These are phyloP conservation scores for Syngnathus floridae DNA, from an alignment of 2,113 vertebrate species.

Conservation along the genomic window DNA sequence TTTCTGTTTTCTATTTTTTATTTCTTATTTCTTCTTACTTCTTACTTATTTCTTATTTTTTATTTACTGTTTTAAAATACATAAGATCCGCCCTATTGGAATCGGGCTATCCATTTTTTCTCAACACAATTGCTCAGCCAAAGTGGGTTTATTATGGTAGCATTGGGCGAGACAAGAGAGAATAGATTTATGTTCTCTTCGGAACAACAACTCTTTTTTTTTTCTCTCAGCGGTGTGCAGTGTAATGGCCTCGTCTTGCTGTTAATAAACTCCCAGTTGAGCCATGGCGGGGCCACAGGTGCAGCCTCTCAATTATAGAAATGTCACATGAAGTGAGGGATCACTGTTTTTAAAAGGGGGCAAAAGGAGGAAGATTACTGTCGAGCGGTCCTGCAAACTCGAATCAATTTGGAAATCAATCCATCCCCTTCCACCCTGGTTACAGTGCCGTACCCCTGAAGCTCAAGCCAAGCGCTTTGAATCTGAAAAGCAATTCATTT, in stretches of 20 bases:
- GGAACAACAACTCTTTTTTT: not conserved
- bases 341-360: conserved; percentile 11
- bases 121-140: not conserved
- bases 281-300: conserved; percentile 8
- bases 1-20: too few relatives aligned
- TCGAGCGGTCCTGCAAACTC: not conserved
- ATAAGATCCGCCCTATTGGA: not conserved
- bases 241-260: not conserved
- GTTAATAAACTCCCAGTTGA: conserved; percentile 30
- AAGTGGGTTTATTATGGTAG: not conserved
- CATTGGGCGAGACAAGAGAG: not conserved
- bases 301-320: conserved; percentile 11
- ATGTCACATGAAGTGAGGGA: conserved; percentile 18
- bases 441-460: not conserved
- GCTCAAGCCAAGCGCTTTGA: not conserved
- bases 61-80: not conserved
- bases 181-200: conserved; percentile 12
- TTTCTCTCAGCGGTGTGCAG: not conserved
- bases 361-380: conserved; percentile 2
- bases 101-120: not conserved
- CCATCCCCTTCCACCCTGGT: conserved; percentile 6
- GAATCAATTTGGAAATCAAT: conserved; percentile 15
- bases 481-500: not conserved
- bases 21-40: too few relatives aligned
- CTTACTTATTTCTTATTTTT: conserved; percentile 2